Base-by-base conservation (phyloP, 2,888 invertebrate species). In the Blera fallax region DNA sequence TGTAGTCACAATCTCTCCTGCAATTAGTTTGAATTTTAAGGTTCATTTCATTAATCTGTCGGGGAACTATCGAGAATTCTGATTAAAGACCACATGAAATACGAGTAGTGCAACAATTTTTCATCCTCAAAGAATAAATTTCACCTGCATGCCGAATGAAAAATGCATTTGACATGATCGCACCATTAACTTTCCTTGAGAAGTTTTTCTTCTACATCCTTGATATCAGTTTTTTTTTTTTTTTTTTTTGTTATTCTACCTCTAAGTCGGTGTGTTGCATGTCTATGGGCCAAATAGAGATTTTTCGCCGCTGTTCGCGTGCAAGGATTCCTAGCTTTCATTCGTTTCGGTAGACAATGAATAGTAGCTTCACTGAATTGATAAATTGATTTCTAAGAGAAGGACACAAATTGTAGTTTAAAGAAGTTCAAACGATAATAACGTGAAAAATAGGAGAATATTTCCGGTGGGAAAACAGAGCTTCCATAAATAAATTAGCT, bases 361-460 rank as follows among this genome's bases (percentile, higher is more conserved):
- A 70, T 40, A 82, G 64, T 64, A 58, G 64, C 58, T 58, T 58
- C 27, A 40, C 62, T 40, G 16, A 64, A 50, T 65, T 82, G 81
- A 82, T 77, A 82, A 77, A 82, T 77, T 70, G 64, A 62, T 73
- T 74, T 74, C 27, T 18, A 34, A 21, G 16, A n/a, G 45, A 62
- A 4, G 16, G 54, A 34, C 34, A 37, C n/a, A 21, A 29, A n/a
- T 18, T 72, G 24, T 7, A 27, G 60, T 34, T 27, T 60, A 67
- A 32, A 60, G 65, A 58, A 37, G 54, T 60, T 52, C 16, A 74
- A 50, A 79, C 32, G 27, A 70, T 60, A 62, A 45, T 64, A 21
- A 64, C 7, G 32, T 45, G 18, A 2, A 16, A 16, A 10, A 60
- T 34, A 24, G 54, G 11, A 18, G 58, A 24, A 52, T 29, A 32